Evolutionary conservation across 1,140 invertebrate species (phyloP).

Genomic region (Drosophila virilis): DNA sequence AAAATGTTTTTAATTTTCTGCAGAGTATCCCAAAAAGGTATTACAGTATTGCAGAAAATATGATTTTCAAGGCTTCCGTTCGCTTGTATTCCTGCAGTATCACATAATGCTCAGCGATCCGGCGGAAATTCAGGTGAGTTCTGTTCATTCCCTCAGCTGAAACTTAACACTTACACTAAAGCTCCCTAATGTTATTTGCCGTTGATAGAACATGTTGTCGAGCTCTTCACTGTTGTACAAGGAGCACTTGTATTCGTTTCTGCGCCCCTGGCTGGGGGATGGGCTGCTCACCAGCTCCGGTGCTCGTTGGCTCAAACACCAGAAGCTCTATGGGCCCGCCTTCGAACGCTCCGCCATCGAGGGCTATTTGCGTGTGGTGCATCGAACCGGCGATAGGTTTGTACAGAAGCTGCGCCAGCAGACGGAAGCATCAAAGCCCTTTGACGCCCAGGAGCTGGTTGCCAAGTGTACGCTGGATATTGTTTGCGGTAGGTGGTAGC

Average conservation of each 20-base stretch:
- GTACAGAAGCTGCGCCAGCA: slow-evolving; percentile 58
- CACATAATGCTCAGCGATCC: slow-evolving; percentile 80
- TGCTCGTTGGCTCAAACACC: slow-evolving; percentile 81
- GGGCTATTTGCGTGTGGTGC: slow-evolving; percentile 73
- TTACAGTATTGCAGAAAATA: slow-evolving; percentile 81
- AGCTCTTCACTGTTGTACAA: slow-evolving; percentile 76
- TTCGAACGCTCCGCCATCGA: slow-evolving; percentile 81
- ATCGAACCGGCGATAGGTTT: slow-evolving; percentile 61
- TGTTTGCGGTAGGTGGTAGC: slow-evolving; percentile 78
- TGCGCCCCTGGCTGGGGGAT: slow-evolving; percentile 78
- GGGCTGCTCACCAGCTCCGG: slow-evolving; percentile 78
- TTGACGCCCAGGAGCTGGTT: slow-evolving; percentile 85
- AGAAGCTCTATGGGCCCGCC: slow-evolving; percentile 79
- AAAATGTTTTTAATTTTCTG: not conserved
- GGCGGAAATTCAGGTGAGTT: slow-evolving; percentile 78
- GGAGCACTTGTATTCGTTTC: slow-evolving; percentile 79
- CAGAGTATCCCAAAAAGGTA: slow-evolving; percentile 80
- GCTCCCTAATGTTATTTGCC: slow-evolving; percentile 1
- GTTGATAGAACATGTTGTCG: slow-evolving; percentile 70
- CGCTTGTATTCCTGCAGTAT: slow-evolving; percentile 77
- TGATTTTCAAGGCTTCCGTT: slow-evolving; percentile 79
- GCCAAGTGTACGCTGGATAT: slow-evolving; percentile 90
- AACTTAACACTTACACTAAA: not conserved
- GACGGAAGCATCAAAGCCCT: slow-evolving; percentile 45
- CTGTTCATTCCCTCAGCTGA: not conserved